Percentiles rank a stretch among this genome's conserved stretches.
phyloP scores from a whole-genome alignment of 1,140 invertebrate species.

The Drepana arcuata region DNA sequence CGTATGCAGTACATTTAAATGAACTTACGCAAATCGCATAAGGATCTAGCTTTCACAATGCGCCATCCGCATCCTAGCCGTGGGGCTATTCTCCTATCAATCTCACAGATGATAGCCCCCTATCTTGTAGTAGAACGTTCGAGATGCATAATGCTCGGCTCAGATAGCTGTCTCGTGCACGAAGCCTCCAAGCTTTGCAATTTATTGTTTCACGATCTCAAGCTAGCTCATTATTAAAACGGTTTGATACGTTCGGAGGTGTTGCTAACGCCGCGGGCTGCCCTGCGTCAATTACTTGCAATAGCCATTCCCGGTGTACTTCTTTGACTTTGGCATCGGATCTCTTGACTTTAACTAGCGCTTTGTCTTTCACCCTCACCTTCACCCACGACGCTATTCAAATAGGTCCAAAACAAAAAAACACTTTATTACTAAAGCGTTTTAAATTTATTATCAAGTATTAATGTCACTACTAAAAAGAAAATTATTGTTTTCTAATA shows the following conservation, averaged over 20 bases:
- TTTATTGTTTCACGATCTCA: conserved; percentile 71
- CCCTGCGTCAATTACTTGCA: conserved; percentile 55
- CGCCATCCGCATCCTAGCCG: conserved; percentile 44
- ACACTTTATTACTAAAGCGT: too few species aligned
- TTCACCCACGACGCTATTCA: too few species aligned
- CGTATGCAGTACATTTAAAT: too few species aligned
- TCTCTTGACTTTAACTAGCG: conserved; percentile 40
- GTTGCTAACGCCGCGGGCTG: conserved; percentile 56
- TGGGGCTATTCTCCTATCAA: conserved; percentile 67
- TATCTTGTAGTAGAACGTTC: conserved; percentile 39
- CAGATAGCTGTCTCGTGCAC: conserved; percentile 66
- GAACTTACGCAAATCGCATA: too few species aligned
- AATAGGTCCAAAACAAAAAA: too few species aligned
- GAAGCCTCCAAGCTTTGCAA: conserved; percentile 69
- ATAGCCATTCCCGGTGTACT: conserved; percentile 29
- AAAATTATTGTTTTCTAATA: conserved; percentile 29
- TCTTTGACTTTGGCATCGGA: conserved; percentile 52
- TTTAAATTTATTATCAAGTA: too few species aligned
- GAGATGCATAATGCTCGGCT: conserved; percentile 63
- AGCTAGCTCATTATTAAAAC: conserved; percentile 68
- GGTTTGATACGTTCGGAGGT: conserved; percentile 65
- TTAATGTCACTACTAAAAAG: conserved; percentile 13
- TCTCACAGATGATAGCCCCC: conserved; percentile 61
- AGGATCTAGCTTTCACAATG: conserved; percentile 35
- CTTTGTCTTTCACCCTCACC: conserved; percentile 32